Base-by-base conservation (phyloP, 2,113 vertebrate genomes). In the Lethenteron reissneri region DNA sequence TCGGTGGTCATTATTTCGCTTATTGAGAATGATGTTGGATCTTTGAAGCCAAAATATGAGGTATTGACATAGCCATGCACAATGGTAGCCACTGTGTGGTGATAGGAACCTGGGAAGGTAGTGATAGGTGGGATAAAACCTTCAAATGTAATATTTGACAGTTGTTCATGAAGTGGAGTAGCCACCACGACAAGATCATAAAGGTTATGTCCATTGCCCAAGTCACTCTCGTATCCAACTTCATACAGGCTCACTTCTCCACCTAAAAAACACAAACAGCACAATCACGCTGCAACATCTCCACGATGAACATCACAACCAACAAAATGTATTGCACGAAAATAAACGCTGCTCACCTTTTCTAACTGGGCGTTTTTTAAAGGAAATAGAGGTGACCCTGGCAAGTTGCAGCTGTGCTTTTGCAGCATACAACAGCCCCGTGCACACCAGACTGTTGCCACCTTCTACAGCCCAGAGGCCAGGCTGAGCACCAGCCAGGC, bases 11-110 rank as follows among this genome's bases (percentile, higher is more conserved):
- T 84, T 72, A 99, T 79, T 72, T 81, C 87, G 73, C 89, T 81
- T 0, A 91, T 95, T 1, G 92, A 92, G 76, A 97, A 99, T 12
- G 96, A 85, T 72, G 89, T 91, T 15, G 94, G 90, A 77, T 99
- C 94, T 0, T 84, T 83, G 78, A 90, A 96, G 72, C 90, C 87
- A 0, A 99, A 97, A 79, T 90, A 88, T 70, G 90, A 87, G 56
- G 89, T 90, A 81, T 99, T 99, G 76, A 99, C 88, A 80, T 97
- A 97, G 73, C 94, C 94, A 0, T 99, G 94, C 74, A 99, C 84
- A 71, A 99, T 78, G 0, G 91, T 92, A 21, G 88, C 82, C 9
- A 95, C 81, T 0, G 85, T 87, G 75, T 84, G 81, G 75, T 92
- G 90, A 79, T 90, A 95, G 71, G 79, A 76, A 19, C 86, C 87